phyloP scores from a whole-genome alignment of 2,797 vertebrate species.

The Mormyrops attenuatus region DNA sequence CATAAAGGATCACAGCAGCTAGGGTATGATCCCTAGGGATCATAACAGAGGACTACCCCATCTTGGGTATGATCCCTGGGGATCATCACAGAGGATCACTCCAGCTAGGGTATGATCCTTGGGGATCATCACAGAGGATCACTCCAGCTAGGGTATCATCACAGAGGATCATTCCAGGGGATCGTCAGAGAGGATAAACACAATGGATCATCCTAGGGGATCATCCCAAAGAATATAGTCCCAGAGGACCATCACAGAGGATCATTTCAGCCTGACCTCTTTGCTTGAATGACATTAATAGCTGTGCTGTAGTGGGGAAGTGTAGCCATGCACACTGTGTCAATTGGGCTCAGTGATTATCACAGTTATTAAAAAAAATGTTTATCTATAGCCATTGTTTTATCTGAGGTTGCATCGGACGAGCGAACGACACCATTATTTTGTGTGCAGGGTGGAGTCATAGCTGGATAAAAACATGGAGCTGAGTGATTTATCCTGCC shows the following conservation, averaged over 20 bases:
- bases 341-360: background rate
- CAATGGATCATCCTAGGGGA: background rate
- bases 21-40: background rate
- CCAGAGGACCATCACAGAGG: background rate
- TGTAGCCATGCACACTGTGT: background rate
- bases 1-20: background rate
- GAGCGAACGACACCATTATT: slow-evolving; percentile 62
- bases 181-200: background rate
- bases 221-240: background rate
- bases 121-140: too few species aligned
- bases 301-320: background rate
- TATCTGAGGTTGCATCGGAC: slow-evolving; percentile 33
- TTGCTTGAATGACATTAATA: background rate
- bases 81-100: background rate
- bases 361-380: background rate
- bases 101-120: background rate
- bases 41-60: background rate
- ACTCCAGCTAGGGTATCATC: background rate
- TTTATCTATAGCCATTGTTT: slow-evolving; percentile 25
- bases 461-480: slow-evolving; percentile 71
- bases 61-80: background rate
- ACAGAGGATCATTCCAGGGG: background rate
- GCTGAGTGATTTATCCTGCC: slow-evolving; percentile 64
- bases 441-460: slow-evolving; percentile 57
- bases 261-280: background rate